A percentile compares a stretch with the other conserved stretches of the same genome.
Evolutionary conservation across 2,113 vertebrate genomes (phyloP).

Genomic region (Paralichthys olivaceus): DNA sequence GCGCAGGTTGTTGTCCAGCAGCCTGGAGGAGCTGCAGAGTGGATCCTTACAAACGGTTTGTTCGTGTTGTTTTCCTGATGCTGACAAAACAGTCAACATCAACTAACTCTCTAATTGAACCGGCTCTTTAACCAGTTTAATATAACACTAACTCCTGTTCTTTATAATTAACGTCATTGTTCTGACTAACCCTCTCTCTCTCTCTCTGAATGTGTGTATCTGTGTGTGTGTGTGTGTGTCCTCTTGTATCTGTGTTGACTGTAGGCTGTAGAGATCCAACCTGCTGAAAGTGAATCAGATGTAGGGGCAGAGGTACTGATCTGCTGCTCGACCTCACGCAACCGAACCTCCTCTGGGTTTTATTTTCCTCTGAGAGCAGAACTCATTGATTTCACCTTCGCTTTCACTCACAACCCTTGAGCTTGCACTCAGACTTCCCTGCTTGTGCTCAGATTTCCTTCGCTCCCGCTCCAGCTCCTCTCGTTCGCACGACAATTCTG

Average conservation of each 20-base stretch:
- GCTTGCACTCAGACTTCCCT: no score
- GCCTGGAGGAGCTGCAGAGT: conserved; percentile 94
- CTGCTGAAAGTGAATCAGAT: conserved; percentile 70
- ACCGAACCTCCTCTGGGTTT: conserved; percentile 3
- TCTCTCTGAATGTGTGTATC: conserved; percentile 11
- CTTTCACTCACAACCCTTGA: no score
- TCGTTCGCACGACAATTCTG: no score
- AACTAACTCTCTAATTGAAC: background rate
- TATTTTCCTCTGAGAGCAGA: no score
- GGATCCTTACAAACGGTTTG: conserved; percentile 89
- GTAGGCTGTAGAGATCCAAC: conserved; percentile 68
- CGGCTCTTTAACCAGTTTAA: background rate
- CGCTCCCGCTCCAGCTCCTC: no score
- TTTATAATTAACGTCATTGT: conserved; percentile 1
- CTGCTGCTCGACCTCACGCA: conserved; percentile 43
- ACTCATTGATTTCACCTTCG: no score
- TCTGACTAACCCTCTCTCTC: conserved; percentile 52
- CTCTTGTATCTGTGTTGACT: conserved; percentile 24
- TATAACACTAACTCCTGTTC: conserved; percentile 1
- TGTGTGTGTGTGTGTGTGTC: conserved; percentile 20
- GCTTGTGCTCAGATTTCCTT: no score
- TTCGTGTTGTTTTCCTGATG: background rate
- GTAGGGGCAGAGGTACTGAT: conserved; percentile 73
- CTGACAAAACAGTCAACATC: background rate
- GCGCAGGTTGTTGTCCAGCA: conserved; percentile 89